Evolutionary conservation across 2,888 invertebrate genomes (phyloP), one percentile per base, ranked within the genome.

Genomic region (Eilema griseolum): DNA sequence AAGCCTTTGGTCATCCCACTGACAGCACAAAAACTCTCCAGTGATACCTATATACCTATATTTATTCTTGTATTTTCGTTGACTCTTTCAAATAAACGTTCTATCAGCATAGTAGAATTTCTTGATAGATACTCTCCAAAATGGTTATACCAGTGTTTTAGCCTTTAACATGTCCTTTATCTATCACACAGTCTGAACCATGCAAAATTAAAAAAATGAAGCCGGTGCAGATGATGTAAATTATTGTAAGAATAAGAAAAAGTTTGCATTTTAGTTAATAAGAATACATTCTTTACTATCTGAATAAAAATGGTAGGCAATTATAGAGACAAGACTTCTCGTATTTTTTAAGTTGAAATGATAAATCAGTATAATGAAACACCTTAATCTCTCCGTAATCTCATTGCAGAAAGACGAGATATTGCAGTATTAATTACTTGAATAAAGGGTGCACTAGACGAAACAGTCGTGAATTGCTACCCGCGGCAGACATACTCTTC

Each of bases 371-470:
- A 88, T 92, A 92, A 93, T 92, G 88, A 87, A 91, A 89, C 92
- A 93, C 93, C 93, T 92, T 93, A 91, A 93, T 93, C 92, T 92
- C 86, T 85, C 80, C 85, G 75, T 87, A 89, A 91, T 92, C 92
- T 89, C 86, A 86, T 87, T 89, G 90, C 85, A 86, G 89, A 87
- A 88, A 91, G 89, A 90, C 89, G 90, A 93, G 92, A 92, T 91
- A 89, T 91, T 90, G 88, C 88, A 89, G 89, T 91, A 93, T 93
- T 93, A 92, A 93, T 93, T 93, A 92, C 88, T 85, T 73, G 66
- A 79, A 70, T 88, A 85, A 89, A 77, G 84, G 80, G 28, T 69
- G 56, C 60, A 75, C 70, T 78, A 89, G 76, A 89, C 83, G 33
- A 31, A 70, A 66, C 41, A 60, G 60, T 56, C 8, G 23, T 31